Evolutionary conservation across 1,140 invertebrate species (phyloP).

Genomic region (Ericerus pela): DNA sequence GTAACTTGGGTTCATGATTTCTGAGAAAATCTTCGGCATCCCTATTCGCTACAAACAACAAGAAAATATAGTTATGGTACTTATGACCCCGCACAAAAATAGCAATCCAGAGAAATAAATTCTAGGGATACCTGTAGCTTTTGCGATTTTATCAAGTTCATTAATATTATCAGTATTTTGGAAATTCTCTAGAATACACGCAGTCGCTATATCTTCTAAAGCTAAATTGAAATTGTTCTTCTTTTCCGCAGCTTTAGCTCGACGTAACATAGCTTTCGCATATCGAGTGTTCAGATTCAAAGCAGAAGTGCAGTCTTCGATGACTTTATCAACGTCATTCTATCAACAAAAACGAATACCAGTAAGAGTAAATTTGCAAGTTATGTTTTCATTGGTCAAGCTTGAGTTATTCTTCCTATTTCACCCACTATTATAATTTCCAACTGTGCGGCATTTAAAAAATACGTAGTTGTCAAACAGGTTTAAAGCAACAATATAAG

Average conservation of each 20-base stretch:
- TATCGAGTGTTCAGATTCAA: constrained; percentile 76
- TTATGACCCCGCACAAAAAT: background rate
- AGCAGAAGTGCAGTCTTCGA: constrained; percentile 72
- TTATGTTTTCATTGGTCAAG: too few species aligned
- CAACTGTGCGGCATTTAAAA: too few species aligned
- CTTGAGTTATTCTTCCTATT: too few species aligned
- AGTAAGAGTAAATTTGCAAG: too few species aligned
- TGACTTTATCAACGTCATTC: constrained; percentile 69
- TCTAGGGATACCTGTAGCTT: background rate
- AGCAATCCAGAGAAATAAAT: background rate
- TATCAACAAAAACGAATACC: constrained; percentile 30
- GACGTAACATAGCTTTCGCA: constrained; percentile 67
- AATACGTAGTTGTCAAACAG: too few species aligned
- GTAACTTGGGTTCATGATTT: background rate
- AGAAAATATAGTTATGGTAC: background rate
- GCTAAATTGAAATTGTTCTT: constrained; percentile 59
- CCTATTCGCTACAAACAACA: background rate
- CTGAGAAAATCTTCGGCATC: background rate
- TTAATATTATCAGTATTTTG: constrained; percentile 38
- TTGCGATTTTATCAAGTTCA: background rate
- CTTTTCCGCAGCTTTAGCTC: constrained; percentile 71
- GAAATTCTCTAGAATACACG: constrained; percentile 80
- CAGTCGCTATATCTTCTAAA: constrained; percentile 83
- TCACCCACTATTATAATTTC: too few species aligned
- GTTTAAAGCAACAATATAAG: too few species aligned